Evolutionary conservation across 2,888 invertebrate species (phyloP).

Genomic region (Drosophila formosana): DNA sequence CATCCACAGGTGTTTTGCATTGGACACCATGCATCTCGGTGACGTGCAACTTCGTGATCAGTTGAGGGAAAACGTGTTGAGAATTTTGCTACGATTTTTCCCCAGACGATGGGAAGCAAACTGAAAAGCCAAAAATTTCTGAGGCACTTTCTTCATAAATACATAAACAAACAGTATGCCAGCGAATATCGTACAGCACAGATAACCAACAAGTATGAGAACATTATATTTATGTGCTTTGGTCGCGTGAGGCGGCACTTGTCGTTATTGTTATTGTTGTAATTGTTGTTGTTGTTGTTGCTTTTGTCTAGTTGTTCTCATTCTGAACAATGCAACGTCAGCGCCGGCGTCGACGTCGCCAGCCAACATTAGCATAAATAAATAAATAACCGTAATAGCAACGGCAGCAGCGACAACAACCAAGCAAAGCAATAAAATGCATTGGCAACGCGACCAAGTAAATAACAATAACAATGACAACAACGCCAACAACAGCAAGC

Average conservation of each 20-base stretch:
- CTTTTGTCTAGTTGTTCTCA: constrained; percentile 66
- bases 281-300: constrained; percentile 39
- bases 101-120: constrained; percentile 50
- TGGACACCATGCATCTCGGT: constrained; percentile 18
- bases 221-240: constrained; percentile 63
- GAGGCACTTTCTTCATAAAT: constrained; percentile 61
- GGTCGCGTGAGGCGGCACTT: constrained; percentile 74
- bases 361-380: constrained; percentile 76
- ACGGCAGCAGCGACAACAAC: constrained; percentile 31
- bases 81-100: constrained; percentile 63
- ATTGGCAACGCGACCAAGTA: constrained; percentile 57
- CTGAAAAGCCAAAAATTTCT: constrained; percentile 20
- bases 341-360: constrained; percentile 43
- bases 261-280: constrained; percentile 33
- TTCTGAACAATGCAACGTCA: constrained; percentile 74
- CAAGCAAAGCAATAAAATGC: constrained; percentile 47
- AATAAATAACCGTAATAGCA: constrained; percentile 76
- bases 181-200: constrained; percentile 43
- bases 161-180: constrained; percentile 24
- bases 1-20: constrained; percentile 48
- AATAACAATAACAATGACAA: constrained; percentile 49
- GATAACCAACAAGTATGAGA: constrained; percentile 68
- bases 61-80: constrained; percentile 58
- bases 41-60: constrained; percentile 51
- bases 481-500: constrained; percentile 1